Evolutionary conservation across 2,888 invertebrate genomes (phyloP).

Genomic region (Cataglyphis albicans): DNA sequence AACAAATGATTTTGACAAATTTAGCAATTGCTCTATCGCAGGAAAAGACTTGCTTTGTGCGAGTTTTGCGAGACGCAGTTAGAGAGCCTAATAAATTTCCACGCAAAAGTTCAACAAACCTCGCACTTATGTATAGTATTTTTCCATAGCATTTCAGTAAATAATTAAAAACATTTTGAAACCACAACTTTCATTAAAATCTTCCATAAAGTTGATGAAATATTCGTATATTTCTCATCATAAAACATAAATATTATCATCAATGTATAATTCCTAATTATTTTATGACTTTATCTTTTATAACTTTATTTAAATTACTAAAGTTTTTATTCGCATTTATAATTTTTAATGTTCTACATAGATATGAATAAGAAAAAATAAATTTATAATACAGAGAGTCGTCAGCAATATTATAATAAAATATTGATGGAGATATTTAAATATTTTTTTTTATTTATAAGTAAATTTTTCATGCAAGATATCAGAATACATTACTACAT

Average conservation of each 20-base stretch:
- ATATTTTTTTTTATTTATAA: neutral
- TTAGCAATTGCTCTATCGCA: neutral
- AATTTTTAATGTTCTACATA: neutral
- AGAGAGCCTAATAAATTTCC: conserved; percentile 29
- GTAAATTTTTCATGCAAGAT: neutral
- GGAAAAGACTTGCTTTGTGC: conserved; percentile 4
- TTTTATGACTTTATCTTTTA: neutral
- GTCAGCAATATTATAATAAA: neutral
- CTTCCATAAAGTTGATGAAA: neutral
- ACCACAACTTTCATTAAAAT: neutral
- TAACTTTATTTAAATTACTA: neutral
- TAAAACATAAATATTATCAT: neutral
- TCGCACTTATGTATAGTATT: neutral
- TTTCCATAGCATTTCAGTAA: neutral
- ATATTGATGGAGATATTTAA: neutral
- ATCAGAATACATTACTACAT: neutral
- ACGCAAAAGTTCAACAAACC: conserved; percentile 20
- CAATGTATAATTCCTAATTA: neutral
- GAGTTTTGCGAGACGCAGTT: conserved; percentile 21
- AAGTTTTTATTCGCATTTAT: neutral
- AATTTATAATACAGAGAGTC: neutral
- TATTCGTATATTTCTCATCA: neutral
- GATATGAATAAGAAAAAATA: neutral
- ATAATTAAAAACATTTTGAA: neutral
- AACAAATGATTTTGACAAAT: conserved; percentile 12